Evolutionary conservation across 1,140 invertebrate species (phyloP).

Genomic region (Aradophagus sp.): DNA sequence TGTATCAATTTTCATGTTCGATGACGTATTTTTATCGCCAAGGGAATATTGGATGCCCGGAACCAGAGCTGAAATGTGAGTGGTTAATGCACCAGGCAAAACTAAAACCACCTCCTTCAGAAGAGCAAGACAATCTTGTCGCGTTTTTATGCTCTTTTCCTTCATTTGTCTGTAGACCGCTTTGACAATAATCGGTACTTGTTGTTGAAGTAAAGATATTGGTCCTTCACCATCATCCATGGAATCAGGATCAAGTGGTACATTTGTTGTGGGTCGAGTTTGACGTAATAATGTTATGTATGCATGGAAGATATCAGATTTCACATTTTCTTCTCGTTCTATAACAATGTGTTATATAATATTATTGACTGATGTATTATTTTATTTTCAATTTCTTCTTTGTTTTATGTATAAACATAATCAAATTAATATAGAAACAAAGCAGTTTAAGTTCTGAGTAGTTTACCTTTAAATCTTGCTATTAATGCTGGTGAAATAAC

Average conservation of each 20-base stretch:
- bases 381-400: no score
- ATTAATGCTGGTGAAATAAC: conserved; percentile 92
- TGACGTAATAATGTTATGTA: conserved; percentile 95
- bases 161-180: conserved; percentile 93
- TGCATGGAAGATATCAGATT: conserved; percentile 97
- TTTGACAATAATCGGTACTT: conserved; percentile 87
- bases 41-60: conserved; percentile 94
- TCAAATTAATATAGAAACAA: no score
- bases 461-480: conserved; percentile 86
- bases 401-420: no score
- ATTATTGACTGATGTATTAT: no score
- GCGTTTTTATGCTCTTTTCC: conserved; percentile 94
- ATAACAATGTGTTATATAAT: conserved; percentile 32
- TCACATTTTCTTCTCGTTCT: conserved; percentile 99
- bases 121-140: conserved; percentile 93
- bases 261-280: conserved; percentile 83
- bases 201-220: conserved; percentile 81
- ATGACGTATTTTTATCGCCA: conserved; percentile 94
- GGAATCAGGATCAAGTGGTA: conserved; percentile 81
- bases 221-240: conserved; percentile 88
- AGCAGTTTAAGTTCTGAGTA: neutral
- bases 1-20: conserved; percentile 99
- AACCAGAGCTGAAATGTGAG: conserved; percentile 89
- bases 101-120: conserved; percentile 93
- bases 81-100: conserved; percentile 89